Evolutionary conservation across 2,888 invertebrate species (phyloP), one percentile per base, ranked within the genome.

Genomic region (Subacronicta megacephala): DNA sequence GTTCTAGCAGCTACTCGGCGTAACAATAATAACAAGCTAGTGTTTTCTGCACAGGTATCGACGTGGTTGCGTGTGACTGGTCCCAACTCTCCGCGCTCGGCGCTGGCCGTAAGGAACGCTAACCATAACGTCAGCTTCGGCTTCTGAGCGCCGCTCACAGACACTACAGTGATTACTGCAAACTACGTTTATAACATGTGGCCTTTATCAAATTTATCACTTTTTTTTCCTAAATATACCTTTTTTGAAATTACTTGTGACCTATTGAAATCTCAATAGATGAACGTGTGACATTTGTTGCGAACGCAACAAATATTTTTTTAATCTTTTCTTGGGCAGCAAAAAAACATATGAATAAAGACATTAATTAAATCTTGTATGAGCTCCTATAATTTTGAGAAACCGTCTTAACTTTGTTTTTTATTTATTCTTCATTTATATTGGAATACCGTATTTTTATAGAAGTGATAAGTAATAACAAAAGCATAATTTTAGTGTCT

Each of bases 31-130:
- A n/a, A n/a, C n/a, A n/a, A n/a, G n/a, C n/a, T n/a, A n/a, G n/a
- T 67, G 10, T 41, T 6, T 15, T 33, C 16, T 54, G 65, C 61
- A 2, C 86, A 94, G 92, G 84, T 94, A 0, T 93, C 94, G 1
- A 92, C 87, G 47, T 96, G 95, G 95, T 81, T 95, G 4, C 89
- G 95, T 20, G 94, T 95, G 53, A 95, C 95, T 0, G 95, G 95
- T 2, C 92, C 94, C 2, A 95, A 95, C 78, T 95, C 95, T 0
- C 95, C 96, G 3, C 87, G 93, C 6, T 85, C 90, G 0, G 89
- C 92, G 35, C 72, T 87, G 7, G 88, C 89, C 0, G 77, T 88
- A 23, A 90, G 84, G 56, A 88, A 86, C 62, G 80, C 90, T 18
- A 82, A 85, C 46, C 91, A 93, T 55, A 94, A 93, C 70, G 89